These are phyloP conservation scores for Urocynchramus pylzowi DNA, from an alignment of 2,113 vertebrate species.

Conservation along the genomic window DNA sequence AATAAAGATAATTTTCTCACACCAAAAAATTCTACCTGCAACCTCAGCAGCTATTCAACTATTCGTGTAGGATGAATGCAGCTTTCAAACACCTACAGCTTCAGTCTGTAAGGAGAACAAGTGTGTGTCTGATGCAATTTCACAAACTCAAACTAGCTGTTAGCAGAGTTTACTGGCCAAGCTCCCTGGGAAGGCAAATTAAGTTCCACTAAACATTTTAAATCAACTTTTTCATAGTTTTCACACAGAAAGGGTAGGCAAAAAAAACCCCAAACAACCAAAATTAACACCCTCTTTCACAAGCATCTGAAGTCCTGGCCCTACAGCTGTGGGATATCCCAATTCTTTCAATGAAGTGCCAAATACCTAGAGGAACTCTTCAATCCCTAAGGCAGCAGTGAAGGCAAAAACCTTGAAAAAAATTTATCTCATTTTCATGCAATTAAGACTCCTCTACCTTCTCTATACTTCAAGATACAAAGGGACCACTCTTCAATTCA, in stretches of 20 bases:
- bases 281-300: not conserved
- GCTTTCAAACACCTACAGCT: not conserved
- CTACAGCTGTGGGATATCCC: not conserved
- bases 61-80: not conserved
- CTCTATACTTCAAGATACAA: not conserved
- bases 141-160: not conserved
- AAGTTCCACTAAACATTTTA: not conserved
- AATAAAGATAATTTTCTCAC: not conserved
- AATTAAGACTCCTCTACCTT: not conserved
- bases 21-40: not conserved
- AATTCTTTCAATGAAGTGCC: not conserved
- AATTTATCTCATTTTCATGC: not conserved
- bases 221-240: not conserved
- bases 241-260: not conserved
- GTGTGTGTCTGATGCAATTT: not conserved
- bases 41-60: not conserved
- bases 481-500: not conserved
- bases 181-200: not conserved
- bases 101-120: not conserved
- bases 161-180: not conserved
- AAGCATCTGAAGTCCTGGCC: not conserved
- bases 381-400: not conserved
- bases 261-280: rapidly evolving
- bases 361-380: not conserved
- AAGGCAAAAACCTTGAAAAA: not conserved